Evolutionary conservation across 2,888 invertebrate genomes (phyloP).

Genomic region (Pasiphila rectangulata): DNA sequence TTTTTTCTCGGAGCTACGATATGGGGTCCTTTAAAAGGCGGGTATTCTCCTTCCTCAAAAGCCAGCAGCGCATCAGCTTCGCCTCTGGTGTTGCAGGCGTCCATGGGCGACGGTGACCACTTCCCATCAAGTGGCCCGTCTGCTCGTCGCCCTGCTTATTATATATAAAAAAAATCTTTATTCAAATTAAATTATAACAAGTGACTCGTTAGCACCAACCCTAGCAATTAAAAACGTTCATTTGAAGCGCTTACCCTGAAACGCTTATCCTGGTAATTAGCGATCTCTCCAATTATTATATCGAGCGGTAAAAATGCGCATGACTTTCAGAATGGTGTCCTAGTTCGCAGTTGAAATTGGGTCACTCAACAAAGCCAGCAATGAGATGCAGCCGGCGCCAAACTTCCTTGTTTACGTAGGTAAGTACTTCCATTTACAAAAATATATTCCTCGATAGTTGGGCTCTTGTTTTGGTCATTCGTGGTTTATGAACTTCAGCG

Average conservation of each 20-base stretch:
- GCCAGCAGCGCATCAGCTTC: too few species aligned
- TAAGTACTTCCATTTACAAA: constrained; percentile 6
- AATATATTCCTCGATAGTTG: too few species aligned
- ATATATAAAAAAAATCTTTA: too few species aligned
- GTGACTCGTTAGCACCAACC: constrained; percentile 4
- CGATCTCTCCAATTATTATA: constrained; percentile 18
- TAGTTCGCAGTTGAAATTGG: constrained; percentile 49
- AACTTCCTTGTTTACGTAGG: constrained; percentile 28
- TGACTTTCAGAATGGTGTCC: constrained; percentile 41
- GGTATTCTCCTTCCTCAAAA: too few species aligned
- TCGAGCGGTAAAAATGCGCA: constrained; percentile 31
- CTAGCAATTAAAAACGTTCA: constrained; percentile 8
- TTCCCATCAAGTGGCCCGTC: too few species aligned
- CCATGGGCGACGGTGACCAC: too few species aligned
- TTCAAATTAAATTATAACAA: neutral
- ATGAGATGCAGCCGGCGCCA: constrained; percentile 47
- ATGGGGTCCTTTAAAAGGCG: too few species aligned
- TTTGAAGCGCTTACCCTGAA: constrained; percentile 10
- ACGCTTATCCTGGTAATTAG: constrained; percentile 13
- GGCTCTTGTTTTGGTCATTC: too few species aligned
- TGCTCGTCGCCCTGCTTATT: too few species aligned
- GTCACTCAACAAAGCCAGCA: constrained; percentile 50
- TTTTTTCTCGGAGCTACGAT: too few species aligned
- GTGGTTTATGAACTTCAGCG: too few species aligned
- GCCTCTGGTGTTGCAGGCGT: too few species aligned